A percentile compares a stretch with the other conserved stretches of the same genome.
phyloP scores from a whole-genome alignment of 2,888 invertebrate genomes.

The Bombylius major region DNA sequence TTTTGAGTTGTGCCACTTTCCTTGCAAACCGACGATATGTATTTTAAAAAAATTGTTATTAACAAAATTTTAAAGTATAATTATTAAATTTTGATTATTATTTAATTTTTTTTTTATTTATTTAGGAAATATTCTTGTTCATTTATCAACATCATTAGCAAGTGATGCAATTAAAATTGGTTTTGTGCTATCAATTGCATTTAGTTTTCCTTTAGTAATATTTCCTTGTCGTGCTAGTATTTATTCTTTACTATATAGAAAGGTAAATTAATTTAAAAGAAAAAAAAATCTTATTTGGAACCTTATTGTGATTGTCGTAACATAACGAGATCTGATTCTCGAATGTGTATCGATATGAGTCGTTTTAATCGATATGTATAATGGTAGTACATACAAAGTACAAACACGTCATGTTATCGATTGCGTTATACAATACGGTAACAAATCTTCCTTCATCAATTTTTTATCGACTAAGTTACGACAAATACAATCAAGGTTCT shows the following conservation, averaged over 20 bases:
- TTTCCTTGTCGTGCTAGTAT: constrained; percentile 92
- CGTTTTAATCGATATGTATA: background rate
- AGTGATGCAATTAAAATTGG: constrained; percentile 88
- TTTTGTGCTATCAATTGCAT: constrained; percentile 87
- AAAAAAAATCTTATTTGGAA: background rate
- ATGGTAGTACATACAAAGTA: no score
- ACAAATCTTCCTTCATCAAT: no score
- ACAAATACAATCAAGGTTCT: no score
- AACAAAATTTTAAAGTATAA: background rate
- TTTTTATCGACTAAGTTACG: no score
- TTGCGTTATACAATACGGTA: no score
- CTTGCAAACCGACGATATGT: no score
- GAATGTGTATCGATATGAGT: no score
- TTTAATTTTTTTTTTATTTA: background rate
- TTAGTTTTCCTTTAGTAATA: constrained; percentile 93
- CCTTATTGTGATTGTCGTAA: background rate
- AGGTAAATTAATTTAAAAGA: constrained; percentile 41
- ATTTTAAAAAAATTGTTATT: no score
- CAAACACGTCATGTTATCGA: no score
- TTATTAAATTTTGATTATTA: no score
- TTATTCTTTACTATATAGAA: constrained; percentile 76
- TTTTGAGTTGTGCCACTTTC: no score
- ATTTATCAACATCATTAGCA: constrained; percentile 65
- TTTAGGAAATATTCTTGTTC: constrained; percentile 77
- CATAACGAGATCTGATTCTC: background rate